Evolutionary conservation across 2,113 vertebrate species (phyloP).

Genomic region (Poeciliopsis occidentalis): DNA sequence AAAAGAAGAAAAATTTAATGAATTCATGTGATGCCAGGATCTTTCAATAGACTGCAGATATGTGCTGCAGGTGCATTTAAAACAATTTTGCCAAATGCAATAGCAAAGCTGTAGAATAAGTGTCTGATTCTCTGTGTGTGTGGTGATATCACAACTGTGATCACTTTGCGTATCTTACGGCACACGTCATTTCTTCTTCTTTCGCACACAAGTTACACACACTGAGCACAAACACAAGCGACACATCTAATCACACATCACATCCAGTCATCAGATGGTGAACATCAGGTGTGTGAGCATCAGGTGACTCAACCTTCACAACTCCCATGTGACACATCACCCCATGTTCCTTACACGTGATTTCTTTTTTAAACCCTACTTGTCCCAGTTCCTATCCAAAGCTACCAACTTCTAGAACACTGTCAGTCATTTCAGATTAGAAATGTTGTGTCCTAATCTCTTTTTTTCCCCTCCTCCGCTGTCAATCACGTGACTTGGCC

Average conservation of each 20-base stretch:
- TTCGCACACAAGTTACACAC: neutral
- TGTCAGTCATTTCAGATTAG: neutral
- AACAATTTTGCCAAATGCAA: neutral
- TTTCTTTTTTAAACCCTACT: too few relatives aligned
- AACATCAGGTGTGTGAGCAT: neutral
- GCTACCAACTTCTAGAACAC: neutral
- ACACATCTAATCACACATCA: neutral
- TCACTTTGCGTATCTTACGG: neutral
- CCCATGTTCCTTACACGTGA: neutral
- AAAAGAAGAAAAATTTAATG: neutral
- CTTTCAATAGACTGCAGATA: neutral
- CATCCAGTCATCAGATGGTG: neutral
- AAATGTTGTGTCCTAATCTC: neutral
- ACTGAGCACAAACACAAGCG: neutral
- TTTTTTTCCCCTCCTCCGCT: too few relatives aligned
- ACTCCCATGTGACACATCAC: neutral
- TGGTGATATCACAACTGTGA: neutral
- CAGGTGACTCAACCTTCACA: conserved; percentile 13
- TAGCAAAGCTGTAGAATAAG: neutral
- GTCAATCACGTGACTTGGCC: neutral
- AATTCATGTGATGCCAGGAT: neutral
- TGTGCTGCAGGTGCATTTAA: neutral
- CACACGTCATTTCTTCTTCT: neutral
- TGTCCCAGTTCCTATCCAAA: too few relatives aligned
- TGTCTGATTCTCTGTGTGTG: neutral